Base-by-base conservation (phyloP, 2,113 vertebrate species). In the Euleptes europaea region DNA sequence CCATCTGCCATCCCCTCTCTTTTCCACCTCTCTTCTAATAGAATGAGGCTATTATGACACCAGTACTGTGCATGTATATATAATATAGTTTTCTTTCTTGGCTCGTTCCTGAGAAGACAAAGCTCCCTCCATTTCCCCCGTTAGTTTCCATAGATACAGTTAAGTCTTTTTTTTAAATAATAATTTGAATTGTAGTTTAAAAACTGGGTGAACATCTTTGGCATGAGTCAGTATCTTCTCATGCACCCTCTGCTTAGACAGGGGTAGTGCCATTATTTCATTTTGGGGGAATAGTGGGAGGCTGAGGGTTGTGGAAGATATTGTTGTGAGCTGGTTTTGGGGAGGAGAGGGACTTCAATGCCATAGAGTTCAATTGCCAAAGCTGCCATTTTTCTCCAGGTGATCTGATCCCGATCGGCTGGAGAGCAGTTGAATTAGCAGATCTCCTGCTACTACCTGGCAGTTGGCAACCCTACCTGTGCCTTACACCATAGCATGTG, bases 101-200 rank as follows among this genome's bases (percentile, higher is more conserved):
- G 77, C 91, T 86, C 79, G 84, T 54, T 88, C 44, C 63, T 92
- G 81, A 90, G 78, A 90, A 0, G 2, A 84, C 85, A 90, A 92
- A 94, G 83, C 90, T 85, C 3, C 44, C 42, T 66, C 51, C 26
- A 80, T 93, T 91, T 93, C 83, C 23, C 54, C 77, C 71, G 82
- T 88, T 90, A 31, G 93, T 95, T 92, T 91, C 93, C 92, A 95
- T 93, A 95, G 93, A 92, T 93, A 95, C 94, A 33, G 81, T 0
- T 57, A 0, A 77, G 31, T 35, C 86, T 84, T 83, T 89, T 90
- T 63, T n/a, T n/a, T n/a, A n/a, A n/a, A 28, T 28, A 89, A 92
- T 92, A 91, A 92, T 88, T 69, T 72, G 63, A 90, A 92, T 79
- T 89, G 89, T 85, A 90, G 89, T 76, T 90, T 90, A 82, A 44